These are phyloP conservation scores for Sander lucioperca DNA, from an alignment of 2,113 vertebrate species.

Conservation along the genomic window DNA sequence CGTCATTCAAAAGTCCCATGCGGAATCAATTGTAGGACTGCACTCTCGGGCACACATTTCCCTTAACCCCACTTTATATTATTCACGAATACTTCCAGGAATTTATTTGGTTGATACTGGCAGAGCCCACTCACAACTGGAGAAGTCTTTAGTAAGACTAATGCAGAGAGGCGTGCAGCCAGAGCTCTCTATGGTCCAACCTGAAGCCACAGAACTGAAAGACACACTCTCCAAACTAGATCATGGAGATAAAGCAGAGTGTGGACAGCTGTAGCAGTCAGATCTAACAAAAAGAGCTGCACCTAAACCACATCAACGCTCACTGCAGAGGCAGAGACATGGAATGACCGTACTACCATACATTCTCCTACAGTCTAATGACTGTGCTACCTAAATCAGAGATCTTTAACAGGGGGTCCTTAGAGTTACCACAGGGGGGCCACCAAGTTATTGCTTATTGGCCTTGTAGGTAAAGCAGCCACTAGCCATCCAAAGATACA, in stretches of 20 bases:
- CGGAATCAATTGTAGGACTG: slow-evolving; percentile 43
- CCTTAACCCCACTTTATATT: slow-evolving; percentile 56
- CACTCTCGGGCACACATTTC: slow-evolving; percentile 44
- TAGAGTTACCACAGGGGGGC: too few relatives aligned
- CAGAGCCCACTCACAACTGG: slow-evolving; percentile 62
- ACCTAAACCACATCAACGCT: slow-evolving; percentile 42
- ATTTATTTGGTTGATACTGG: slow-evolving; percentile 74
- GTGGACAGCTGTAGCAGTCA: neutral
- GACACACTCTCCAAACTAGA: slow-evolving; percentile 18
- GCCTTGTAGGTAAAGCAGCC: too few relatives aligned
- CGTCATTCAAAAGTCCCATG: slow-evolving; percentile 43
- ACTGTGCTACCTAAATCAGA: neutral
- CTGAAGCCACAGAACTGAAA: neutral
- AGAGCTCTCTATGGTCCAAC: neutral
- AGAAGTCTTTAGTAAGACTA: slow-evolving; percentile 74
- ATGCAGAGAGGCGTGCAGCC: slow-evolving; percentile 26
- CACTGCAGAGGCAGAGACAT: neutral
- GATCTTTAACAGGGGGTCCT: too few relatives aligned
- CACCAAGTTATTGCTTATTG: too few relatives aligned
- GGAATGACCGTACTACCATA: slow-evolving; percentile 16
- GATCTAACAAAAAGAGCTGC: slow-evolving; percentile 6
- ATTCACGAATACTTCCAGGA: slow-evolving; percentile 68
- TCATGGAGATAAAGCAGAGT: slow-evolving; percentile 9
- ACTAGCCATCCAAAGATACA: too few relatives aligned
- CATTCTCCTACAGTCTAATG: neutral